Base-by-base conservation (phyloP, 2,113 vertebrate genomes). In the Lagopus muta region DNA sequence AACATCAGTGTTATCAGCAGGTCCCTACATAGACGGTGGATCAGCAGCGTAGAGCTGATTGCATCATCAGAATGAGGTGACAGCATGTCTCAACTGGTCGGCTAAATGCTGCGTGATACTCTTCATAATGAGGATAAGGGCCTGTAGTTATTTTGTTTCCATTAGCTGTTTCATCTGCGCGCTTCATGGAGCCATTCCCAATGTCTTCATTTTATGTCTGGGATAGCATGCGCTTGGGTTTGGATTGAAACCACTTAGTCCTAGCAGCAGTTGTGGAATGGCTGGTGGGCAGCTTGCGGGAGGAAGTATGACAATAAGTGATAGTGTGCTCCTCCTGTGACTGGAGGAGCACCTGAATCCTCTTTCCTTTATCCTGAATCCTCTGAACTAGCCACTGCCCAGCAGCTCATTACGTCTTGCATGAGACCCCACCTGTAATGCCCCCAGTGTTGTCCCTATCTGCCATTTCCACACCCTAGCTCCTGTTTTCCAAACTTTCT, bases 1-100 rank as follows among this genome's bases (percentile, higher is more conserved):
- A 95, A 58, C 65, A 83, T 90, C 69, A 24, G 69, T 95, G 83
- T 69, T 88, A 61, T 64, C 96, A 96, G 93, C 92, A 83, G 93
- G 88, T 94, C 88, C 52, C 82, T 27, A 9, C 57, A 61, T 12
- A 38, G 43, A 75, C 52, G 36, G 61, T 86, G 86, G 52, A 83
- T 93, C 55, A 75, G 52, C 83, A 60, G 32, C 47, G 73, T 75
- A 60, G 80, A 48, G 82, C 61, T 90, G 90, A 90, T 50, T 83
- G 69, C 92, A 92, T 88, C 86, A 88, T 83, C 86, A 72, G 58
- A 83, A 93, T 83, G 76, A 86, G 83, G 69, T 55, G 86, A 71
- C 83, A 94, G 82, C 72, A n/a, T 86, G 92, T 74, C 61, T 86
- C 55, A 74, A 60, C n/a, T 55, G 64, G 67, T 81, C 8, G 8